Evolutionary conservation across 2,113 vertebrate genomes (phyloP).

Genomic region (Dolichotis patagonum): DNA sequence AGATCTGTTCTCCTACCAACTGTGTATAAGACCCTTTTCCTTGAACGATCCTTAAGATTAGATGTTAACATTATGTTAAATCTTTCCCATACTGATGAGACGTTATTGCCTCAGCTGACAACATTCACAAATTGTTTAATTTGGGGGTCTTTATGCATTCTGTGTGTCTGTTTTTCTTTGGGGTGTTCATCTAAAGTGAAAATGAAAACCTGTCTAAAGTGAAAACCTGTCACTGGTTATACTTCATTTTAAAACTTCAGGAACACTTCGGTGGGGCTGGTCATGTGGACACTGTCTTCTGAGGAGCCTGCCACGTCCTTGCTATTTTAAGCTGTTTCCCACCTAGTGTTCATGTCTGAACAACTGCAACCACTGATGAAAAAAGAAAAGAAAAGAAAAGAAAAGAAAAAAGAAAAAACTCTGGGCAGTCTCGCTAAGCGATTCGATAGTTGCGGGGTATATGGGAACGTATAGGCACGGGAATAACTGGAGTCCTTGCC

Average conservation of each 20-base stretch:
- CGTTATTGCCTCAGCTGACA: not conserved
- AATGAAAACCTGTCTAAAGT: too few relatives aligned
- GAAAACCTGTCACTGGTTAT: not conserved
- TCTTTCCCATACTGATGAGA: too few relatives aligned
- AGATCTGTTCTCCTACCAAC: not conserved
- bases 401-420: not conserved
- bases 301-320: not conserved
- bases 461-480: constrained; percentile 72
- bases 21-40: accelerated
- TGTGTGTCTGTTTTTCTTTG: not conserved
- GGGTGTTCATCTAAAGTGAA: not conserved
- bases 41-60: not conserved
- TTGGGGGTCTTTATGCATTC: too few relatives aligned
- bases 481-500: constrained; percentile 67
- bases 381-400: too few relatives aligned
- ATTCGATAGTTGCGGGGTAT: constrained; percentile 14
- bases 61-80: too few relatives aligned
- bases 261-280: not conserved
- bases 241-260: not conserved
- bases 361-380: not conserved
- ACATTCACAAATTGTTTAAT: not conserved
- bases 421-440: not conserved
- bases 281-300: not conserved
- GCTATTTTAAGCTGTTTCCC: not conserved
- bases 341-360: not conserved